These are phyloP conservation scores for Aegithalos caudatus DNA, from an alignment of 2,113 vertebrate genomes.

Conservation along the genomic window DNA sequence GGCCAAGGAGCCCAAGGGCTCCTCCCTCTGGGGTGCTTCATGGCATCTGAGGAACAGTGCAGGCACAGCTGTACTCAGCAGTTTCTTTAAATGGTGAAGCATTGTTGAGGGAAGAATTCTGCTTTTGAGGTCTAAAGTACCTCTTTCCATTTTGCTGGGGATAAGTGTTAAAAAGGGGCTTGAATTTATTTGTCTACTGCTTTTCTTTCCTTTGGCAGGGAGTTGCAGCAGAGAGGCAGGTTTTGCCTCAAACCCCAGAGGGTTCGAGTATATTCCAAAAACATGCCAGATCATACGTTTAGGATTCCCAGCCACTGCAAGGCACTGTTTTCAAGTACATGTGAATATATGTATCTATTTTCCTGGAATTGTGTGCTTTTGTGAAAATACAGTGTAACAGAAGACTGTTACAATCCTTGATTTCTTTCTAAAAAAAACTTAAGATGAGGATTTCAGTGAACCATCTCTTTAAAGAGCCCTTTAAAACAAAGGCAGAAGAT, in stretches of 20 bases:
- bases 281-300: background rate
- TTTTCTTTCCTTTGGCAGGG: background rate
- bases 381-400: background rate
- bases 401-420: background rate
- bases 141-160: background rate
- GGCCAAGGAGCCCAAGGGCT: background rate
- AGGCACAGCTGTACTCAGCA: background rate
- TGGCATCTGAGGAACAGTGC: accelerated
- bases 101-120: background rate
- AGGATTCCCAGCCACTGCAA: background rate
- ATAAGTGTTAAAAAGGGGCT: background rate
- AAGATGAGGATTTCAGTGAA: background rate
- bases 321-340: background rate
- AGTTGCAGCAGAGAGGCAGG: background rate
- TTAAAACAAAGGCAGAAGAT: constrained; percentile 14
- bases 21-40: background rate
- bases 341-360: background rate
- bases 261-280: background rate
- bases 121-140: background rate
- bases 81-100: background rate
- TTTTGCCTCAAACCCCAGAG: background rate
- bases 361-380: background rate
- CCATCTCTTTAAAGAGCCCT: background rate
- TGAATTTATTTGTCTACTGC: background rate
- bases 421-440: background rate